A percentile compares a stretch with the other conserved stretches of the same genome.
These are phyloP conservation scores for Drosophila formosana DNA, from an alignment of 2,888 invertebrate species.

Conservation along the genomic window DNA sequence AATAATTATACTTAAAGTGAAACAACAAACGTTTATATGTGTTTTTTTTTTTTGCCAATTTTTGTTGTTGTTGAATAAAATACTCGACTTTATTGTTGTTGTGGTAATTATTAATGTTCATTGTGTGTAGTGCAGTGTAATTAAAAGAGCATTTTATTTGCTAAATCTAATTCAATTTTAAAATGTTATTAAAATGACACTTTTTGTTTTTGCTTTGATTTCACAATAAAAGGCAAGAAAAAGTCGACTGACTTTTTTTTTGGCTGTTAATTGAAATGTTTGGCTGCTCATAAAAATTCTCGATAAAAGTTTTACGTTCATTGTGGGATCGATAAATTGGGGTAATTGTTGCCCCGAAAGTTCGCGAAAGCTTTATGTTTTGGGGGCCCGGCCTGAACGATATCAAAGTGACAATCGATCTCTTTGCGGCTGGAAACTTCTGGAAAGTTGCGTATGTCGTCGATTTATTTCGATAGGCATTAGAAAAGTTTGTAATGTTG, in stretches of 20 bases:
- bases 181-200: conserved; percentile 7
- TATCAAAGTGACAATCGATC: not conserved
- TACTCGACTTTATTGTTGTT: conserved; percentile 15
- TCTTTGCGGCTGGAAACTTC: conserved; percentile 26
- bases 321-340: conserved; percentile 16
- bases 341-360: conserved; percentile 20
- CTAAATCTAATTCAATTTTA: conserved; percentile 10
- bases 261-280: conserved; percentile 28
- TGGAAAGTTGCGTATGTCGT: conserved; percentile 24
- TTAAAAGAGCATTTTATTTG: not conserved
- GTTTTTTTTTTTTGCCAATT: conserved; percentile 4
- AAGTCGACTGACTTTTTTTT: conserved; percentile 1
- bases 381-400: conserved; percentile 1
- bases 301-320: not conserved
- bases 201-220: conserved; percentile 26
- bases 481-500: no score
- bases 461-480: not conserved
- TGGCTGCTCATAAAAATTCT: conserved; percentile 25
- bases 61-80: conserved; percentile 31
- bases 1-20: conserved; percentile 45
- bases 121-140: conserved; percentile 19
- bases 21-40: conserved; percentile 37
- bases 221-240: conserved; percentile 16
- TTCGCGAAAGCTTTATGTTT: conserved; percentile 12
- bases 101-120: conserved; percentile 22